Evolutionary conservation across 2,888 invertebrate species (phyloP).

Genomic region (Pollenia griseotomentosa): DNA sequence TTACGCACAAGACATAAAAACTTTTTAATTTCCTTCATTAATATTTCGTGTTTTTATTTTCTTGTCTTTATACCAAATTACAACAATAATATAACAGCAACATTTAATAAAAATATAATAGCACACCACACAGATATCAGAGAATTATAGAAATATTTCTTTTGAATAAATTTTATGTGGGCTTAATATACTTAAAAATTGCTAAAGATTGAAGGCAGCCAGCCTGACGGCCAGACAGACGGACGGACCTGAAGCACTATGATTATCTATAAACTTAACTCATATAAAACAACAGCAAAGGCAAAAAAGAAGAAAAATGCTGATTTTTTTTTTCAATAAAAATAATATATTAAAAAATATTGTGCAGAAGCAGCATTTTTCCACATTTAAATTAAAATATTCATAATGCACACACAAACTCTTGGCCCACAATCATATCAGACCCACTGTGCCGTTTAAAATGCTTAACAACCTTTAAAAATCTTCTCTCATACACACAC

Average conservation of each 20-base stretch:
- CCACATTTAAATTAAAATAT: constrained; percentile 64
- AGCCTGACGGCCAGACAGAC: constrained; percentile 10
- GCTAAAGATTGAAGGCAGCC: constrained; percentile 10
- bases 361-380: constrained; percentile 43
- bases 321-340: constrained; percentile 1
- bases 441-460: constrained; percentile 47
- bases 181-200: constrained; percentile 59
- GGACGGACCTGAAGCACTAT: constrained; percentile 21
- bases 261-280: constrained; percentile 35
- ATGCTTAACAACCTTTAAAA: constrained; percentile 55
- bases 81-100: constrained; percentile 19
- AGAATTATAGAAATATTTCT: constrained; percentile 18
- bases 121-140: constrained; percentile 13
- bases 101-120: neutral
- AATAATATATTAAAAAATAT: constrained; percentile 35
- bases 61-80: constrained; percentile 24
- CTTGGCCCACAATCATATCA: constrained; percentile 39
- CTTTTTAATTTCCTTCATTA: constrained; percentile 66
- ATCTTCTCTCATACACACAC: constrained; percentile 3
- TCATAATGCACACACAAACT: constrained; percentile 18
- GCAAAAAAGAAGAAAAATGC: constrained; percentile 30
- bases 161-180: constrained; percentile 51
- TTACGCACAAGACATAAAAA: constrained; percentile 52
- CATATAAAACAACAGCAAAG: constrained; percentile 26
- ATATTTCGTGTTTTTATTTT: constrained; percentile 37